Evolutionary conservation across 2,113 vertebrate genomes (phyloP).

Genomic region (Urocynchramus pylzowi): DNA sequence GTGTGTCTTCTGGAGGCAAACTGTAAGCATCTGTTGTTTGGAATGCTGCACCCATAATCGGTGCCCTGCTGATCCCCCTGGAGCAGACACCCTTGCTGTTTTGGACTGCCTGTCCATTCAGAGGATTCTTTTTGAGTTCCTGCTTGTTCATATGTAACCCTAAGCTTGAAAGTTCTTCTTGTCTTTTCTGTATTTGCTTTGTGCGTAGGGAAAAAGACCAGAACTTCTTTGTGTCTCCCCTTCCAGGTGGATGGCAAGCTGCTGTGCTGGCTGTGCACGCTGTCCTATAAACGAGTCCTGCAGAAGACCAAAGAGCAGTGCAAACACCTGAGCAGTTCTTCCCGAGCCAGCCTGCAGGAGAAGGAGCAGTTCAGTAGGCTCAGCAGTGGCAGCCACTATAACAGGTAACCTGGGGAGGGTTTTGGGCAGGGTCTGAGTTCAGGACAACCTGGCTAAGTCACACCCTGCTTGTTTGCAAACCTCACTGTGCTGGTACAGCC

Average conservation of each 20-base stretch:
- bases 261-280: constrained; percentile 77
- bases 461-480: not conserved
- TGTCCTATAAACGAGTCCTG: constrained; percentile 78
- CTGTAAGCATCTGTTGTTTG: accelerated
- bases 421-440: not conserved
- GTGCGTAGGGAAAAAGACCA: not conserved
- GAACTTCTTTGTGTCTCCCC: not conserved
- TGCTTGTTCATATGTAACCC: not conserved
- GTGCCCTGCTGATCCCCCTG: not conserved
- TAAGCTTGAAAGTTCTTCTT: not conserved
- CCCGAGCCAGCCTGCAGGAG: constrained; percentile 70
- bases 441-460: not conserved
- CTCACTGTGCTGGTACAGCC: not conserved
- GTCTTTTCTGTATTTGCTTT: not conserved
- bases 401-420: constrained; percentile 51
- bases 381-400: constrained; percentile 71
- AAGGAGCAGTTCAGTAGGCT: constrained; percentile 75
- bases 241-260: constrained; percentile 79
- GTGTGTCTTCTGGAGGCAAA: not conserved
- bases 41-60: not conserved
- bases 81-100: not conserved
- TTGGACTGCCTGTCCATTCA: not conserved
- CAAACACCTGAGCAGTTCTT: constrained; percentile 75
- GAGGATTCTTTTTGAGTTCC: not conserved
- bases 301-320: constrained; percentile 82